Conservation (phyloP, 2,888 invertebrate genomes). For the Lycia hirtaria region DNA sequence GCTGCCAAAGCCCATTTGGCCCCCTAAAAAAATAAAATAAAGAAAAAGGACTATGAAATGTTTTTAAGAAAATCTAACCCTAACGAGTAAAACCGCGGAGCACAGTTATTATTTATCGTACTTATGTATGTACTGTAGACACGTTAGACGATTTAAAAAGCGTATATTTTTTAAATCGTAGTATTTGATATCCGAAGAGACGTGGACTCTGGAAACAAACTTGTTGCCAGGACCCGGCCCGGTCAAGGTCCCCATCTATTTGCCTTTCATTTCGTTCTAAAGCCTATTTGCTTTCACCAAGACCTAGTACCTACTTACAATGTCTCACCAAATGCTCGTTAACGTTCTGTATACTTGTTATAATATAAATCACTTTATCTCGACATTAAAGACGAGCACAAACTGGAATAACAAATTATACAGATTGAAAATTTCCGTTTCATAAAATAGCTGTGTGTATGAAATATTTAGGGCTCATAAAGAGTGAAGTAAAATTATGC, state of each 20-base stretch:
- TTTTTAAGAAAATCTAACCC: too few species aligned
- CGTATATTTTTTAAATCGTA: too few species aligned
- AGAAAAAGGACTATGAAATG: too few species aligned
- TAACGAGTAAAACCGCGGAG: too few species aligned
- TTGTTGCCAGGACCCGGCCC: neutral
- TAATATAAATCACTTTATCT: constrained; percentile 3
- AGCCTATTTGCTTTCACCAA: constrained; percentile 50
- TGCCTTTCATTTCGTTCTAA: constrained; percentile 59
- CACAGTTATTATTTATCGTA: too few species aligned
- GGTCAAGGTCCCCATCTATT: constrained; percentile 38
- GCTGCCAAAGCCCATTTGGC: too few species aligned
- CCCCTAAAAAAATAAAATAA: too few species aligned
- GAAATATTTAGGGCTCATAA: constrained; percentile 15
- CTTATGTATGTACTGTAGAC: too few species aligned
- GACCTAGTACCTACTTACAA: constrained; percentile 16
- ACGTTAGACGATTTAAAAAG: too few species aligned
- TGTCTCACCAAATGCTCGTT: constrained; percentile 1
- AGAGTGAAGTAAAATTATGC: constrained; percentile 12
- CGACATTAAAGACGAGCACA: constrained; percentile 1
- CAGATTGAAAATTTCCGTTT: constrained; percentile 18
- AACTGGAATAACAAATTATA: constrained; percentile 7
- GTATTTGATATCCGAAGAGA: neutral
- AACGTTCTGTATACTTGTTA: constrained; percentile 7
- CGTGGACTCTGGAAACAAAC: neutral
- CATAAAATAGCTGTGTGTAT: constrained; percentile 1